Base-by-base conservation (phyloP, 1,140 invertebrate genomes). In the Orussus abietinus region DNA sequence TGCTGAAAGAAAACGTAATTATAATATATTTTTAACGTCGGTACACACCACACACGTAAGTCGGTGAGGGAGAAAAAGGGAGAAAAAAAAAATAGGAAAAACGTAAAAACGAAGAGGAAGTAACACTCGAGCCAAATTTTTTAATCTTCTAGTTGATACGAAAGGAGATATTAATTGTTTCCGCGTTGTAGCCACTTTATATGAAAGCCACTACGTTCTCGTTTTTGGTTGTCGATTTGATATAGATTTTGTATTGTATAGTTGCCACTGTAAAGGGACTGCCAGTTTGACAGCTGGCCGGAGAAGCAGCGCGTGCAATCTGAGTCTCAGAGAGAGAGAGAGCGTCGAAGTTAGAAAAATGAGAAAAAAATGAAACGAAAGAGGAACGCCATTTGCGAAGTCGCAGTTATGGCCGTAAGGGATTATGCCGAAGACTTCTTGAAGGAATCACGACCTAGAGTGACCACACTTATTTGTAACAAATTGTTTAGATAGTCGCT, bases 1-100 rank as follows among this genome's bases (percentile, higher is more conserved):
- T 12, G 34, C 34, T 38, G n/a, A 20, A 31, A 40, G 4, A 40
- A 44, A 38, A 43, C 15, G 20, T 38, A 29, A 63, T 66, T 63
- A 61, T 62, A 63, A 63, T 66, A 62, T 66, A 66, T 66, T 66
- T 66, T 65, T 64, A 66, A 31, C 55, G 55, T 64, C 56, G 42
- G 47, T 55, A 49, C n/a, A n/a, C n/a, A n/a, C n/a, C n/a, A n/a
- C n/a, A n/a, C n/a, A n/a, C n/a, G n/a, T n/a, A n/a, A n/a, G n/a
- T n/a, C n/a, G n/a, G n/a, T n/a, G n/a, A n/a, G n/a, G n/a, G n/a
- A n/a, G n/a, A n/a, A n/a, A n/a, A n/a, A n/a, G n/a, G n/a, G n/a
- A n/a, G n/a, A n/a, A n/a, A n/a, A n/a, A n/a, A n/a, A n/a, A n/a
- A n/a, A n/a, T n/a, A n/a, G n/a, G n/a, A n/a, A n/a, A n/a, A n/a